Percentiles rank a stretch among this genome's conserved stretches.
Evolutionary conservation across 2,888 invertebrate genomes (phyloP).

Genomic region (Xiphydria camelus): DNA sequence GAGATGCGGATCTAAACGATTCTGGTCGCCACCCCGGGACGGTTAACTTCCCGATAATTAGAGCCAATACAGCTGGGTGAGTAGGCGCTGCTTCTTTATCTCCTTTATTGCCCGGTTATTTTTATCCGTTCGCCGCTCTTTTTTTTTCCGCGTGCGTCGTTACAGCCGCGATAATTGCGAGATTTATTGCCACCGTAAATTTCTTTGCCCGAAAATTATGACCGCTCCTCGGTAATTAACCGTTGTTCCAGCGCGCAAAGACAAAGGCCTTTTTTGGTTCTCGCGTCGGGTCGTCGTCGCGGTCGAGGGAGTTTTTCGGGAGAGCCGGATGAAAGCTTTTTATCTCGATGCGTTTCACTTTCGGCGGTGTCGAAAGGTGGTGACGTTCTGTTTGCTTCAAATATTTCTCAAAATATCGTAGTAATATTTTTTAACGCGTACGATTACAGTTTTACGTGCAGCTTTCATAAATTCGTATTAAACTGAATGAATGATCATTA

Average conservation of each 20-base stretch:
- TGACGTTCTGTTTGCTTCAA: too few relatives aligned
- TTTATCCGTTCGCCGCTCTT: conserved; percentile 23
- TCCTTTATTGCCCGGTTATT: conserved; percentile 23
- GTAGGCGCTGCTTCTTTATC: conserved; percentile 13
- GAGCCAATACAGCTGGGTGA: conserved; percentile 9
- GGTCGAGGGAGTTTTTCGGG: too few relatives aligned
- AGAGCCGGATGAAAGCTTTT: too few relatives aligned
- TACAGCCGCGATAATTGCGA: conserved; percentile 27
- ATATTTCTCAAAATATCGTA: too few relatives aligned
- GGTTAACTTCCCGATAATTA: conserved; percentile 30
- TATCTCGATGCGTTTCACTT: too few relatives aligned
- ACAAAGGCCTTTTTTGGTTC: not conserved
- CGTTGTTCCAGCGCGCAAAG: not conserved
- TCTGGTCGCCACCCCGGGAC: conserved; percentile 5
- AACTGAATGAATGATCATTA: too few relatives aligned
- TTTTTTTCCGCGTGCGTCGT: not conserved
- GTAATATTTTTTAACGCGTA: too few relatives aligned
- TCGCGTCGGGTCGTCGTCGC: too few relatives aligned
- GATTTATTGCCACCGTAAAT: conserved; percentile 30
- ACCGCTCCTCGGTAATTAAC: not conserved
- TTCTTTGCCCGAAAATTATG: conserved; percentile 18
- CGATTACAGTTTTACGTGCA: too few relatives aligned
- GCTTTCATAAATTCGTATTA: too few relatives aligned
- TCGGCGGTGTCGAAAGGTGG: too few relatives aligned
- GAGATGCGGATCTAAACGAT: conserved; percentile 15